Percentiles rank a stretch among this genome's conserved stretches.
Conservation (phyloP, 2,113 vertebrate species). For the Vidua chalybeata region DNA sequence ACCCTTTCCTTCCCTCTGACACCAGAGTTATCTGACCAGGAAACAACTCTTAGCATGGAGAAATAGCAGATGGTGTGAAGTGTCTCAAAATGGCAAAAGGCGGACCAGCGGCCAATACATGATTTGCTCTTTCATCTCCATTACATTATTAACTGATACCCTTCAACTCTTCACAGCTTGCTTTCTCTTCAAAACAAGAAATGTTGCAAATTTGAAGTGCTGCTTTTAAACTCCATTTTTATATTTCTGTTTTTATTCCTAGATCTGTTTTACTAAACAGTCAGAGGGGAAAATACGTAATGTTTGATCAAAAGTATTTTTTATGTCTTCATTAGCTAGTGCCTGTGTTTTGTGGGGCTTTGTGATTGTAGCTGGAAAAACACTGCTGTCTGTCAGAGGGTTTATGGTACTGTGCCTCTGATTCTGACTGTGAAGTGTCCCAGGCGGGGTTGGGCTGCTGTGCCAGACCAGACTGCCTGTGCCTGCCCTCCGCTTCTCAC, state of each 20-base stretch:
- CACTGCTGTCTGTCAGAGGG: not conserved
- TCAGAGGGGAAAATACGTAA: not conserved
- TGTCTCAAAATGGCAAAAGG: not conserved
- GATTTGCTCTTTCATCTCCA: not conserved
- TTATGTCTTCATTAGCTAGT: not conserved
- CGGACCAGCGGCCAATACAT: not conserved
- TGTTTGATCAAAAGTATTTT: not conserved
- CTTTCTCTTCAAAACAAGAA: not conserved
- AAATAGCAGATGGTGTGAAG: rapidly evolving
- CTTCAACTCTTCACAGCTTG: not conserved
- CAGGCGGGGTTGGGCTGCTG: not conserved
- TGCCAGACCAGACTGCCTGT: not conserved
- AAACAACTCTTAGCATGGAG: not conserved
- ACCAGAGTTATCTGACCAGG: not conserved
- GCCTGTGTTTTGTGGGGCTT: not conserved
- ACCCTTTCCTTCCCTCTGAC: not conserved
- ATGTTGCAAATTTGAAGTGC: not conserved
- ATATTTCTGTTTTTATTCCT: not conserved
- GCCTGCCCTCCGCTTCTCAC: not conserved
- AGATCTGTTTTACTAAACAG: not conserved
- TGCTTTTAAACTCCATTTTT: not conserved
- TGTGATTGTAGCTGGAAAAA: not conserved
- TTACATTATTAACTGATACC: not conserved
- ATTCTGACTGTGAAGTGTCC: not conserved
- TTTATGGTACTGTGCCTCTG: not conserved